Conservation (phyloP, 2,113 vertebrate genomes). For the Ctenomys sociabilis region DNA sequence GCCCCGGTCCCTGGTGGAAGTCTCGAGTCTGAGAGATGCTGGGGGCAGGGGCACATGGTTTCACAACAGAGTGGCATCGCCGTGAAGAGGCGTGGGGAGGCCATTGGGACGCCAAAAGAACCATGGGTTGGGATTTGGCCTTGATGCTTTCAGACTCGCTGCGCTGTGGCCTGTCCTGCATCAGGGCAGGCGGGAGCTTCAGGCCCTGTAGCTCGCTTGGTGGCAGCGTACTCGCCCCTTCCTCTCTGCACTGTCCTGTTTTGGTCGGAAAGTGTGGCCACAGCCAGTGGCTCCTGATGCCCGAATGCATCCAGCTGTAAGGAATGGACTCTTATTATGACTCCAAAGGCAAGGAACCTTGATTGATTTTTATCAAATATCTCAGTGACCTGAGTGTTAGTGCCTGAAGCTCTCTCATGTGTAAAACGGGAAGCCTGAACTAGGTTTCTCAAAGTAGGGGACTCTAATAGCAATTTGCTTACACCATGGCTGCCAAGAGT, state of each 20-base stretch:
- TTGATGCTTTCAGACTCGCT: neutral
- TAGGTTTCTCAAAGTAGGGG: neutral
- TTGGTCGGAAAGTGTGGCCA: rapidly evolving
- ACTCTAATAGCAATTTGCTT: too few relatives aligned
- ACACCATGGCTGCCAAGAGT: neutral
- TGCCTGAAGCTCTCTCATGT: neutral
- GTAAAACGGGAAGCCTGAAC: neutral
- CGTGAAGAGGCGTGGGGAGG: neutral
- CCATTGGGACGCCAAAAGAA: rapidly evolving
- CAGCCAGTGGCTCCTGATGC: neutral
- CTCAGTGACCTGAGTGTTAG: neutral
- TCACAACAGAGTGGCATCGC: neutral
- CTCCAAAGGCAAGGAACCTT: neutral
- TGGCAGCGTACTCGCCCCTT: neutral
- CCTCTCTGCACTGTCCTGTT: rapidly evolving
- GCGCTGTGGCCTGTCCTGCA: neutral
- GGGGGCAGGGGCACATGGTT: neutral
- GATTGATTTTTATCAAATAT: neutral
- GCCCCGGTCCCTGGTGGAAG: neutral
- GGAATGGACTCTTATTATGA: neutral
- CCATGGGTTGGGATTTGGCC: neutral
- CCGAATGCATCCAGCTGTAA: rapidly evolving
- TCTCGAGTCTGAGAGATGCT: neutral
- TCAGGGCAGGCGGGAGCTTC: neutral
- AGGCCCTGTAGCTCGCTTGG: neutral